Conservation (phyloP, 2,113 vertebrate species). For the Cyanoderma ruficeps region DNA sequence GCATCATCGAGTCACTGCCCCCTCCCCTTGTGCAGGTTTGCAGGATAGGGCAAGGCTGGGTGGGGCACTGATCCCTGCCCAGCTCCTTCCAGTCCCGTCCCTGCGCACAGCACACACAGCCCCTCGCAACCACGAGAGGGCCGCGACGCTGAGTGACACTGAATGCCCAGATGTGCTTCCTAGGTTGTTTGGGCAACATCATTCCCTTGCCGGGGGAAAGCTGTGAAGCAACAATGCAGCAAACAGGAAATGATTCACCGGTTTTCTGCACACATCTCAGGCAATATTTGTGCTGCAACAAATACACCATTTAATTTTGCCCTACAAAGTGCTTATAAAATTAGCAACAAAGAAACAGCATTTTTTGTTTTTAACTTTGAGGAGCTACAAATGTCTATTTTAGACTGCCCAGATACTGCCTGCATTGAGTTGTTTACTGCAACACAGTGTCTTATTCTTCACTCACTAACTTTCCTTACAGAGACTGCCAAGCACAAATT, state of each 20-base stretch:
- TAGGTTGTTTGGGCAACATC: neutral
- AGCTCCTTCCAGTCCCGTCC: neutral
- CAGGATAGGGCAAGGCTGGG: neutral
- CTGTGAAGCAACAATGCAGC: neutral
- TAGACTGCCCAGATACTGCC: neutral
- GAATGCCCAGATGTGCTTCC: neutral
- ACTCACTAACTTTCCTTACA: slow-evolving; percentile 31
- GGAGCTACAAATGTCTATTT: neutral
- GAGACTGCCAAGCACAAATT: slow-evolving; percentile 60
- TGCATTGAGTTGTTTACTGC: slow-evolving; percentile 44
- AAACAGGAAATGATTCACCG: neutral
- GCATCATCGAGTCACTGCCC: neutral
- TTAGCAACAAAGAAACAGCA: neutral
- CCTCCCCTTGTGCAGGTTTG: neutral
- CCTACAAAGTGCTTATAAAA: neutral
- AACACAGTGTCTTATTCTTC: neutral
- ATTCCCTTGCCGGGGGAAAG: neutral
- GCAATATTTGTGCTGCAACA: neutral
- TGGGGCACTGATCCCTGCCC: neutral
- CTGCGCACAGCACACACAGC: fast-evolving
- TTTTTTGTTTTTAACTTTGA: neutral
- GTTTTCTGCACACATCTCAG: neutral
- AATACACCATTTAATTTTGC: neutral
- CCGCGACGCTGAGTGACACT: neutral
- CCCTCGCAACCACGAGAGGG: neutral